phyloP scores from a whole-genome alignment of 2,888 invertebrate genomes.

The Metopia argyrocephala region DNA sequence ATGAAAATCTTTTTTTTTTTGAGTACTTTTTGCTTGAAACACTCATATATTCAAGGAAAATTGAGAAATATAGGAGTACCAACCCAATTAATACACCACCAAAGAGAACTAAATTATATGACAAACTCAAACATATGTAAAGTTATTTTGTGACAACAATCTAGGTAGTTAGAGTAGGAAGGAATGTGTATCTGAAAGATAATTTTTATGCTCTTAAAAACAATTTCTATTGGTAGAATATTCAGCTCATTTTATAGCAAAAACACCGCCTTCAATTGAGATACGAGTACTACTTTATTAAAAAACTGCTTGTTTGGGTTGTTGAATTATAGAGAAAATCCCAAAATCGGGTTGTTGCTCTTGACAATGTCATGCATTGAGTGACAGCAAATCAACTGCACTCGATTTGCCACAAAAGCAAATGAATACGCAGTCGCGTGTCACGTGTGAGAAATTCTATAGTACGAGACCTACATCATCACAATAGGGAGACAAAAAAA shows the following conservation, averaged over 20 bases:
- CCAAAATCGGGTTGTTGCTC: conserved; percentile 13
- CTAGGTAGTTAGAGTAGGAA: too few species aligned
- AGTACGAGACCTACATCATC: neutral
- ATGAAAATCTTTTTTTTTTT: neutral
- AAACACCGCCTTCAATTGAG: conserved; percentile 10
- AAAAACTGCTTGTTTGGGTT: neutral
- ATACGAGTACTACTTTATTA: neutral
- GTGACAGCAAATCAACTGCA: neutral
- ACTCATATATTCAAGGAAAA: neutral
- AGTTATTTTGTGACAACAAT: too few species aligned
- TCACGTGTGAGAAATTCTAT: conserved; percentile 4
- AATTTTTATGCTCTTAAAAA: neutral
- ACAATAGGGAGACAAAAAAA: neutral
- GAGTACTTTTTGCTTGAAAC: neutral
- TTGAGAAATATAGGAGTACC: neutral
- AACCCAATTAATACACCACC: conserved; percentile 10
- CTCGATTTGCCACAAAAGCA: neutral
- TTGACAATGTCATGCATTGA: conserved; percentile 13
- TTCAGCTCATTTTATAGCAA: neutral
- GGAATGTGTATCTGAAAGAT: neutral
- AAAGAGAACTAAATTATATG: neutral
- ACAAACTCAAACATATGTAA: neutral
- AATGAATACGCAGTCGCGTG: conserved; percentile 42
- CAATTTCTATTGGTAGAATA: neutral
- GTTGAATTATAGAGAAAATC: neutral